A percentile compares a stretch with the other conserved stretches of the same genome.
Conservation (phyloP, 2,797 vertebrate genomes). For the Phalanger gymnotis region DNA sequence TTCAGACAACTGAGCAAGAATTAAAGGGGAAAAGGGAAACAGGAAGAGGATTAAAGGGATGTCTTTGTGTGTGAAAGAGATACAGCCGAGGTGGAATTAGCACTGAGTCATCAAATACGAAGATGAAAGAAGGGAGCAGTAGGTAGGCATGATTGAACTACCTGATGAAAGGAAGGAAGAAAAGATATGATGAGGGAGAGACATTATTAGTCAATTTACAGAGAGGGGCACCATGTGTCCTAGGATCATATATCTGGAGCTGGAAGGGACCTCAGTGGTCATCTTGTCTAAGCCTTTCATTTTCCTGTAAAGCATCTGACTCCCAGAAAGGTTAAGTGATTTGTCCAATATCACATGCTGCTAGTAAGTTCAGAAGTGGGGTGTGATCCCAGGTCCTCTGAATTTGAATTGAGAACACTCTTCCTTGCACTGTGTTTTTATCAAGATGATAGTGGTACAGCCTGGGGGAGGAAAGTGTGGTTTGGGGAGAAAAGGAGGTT, state of each 20-base stretch:
- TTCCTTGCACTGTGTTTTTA: neutral
- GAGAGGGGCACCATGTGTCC: neutral
- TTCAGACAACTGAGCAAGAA: neutral
- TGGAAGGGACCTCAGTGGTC: neutral
- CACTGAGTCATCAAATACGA: neutral
- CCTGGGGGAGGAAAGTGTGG: neutral
- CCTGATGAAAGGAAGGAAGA: neutral
- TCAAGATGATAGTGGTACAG: neutral
- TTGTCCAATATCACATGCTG: neutral
- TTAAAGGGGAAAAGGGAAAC: neutral
- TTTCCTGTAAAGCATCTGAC: neutral
- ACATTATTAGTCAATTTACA: neutral
- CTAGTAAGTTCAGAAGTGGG: neutral
- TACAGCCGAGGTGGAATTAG: neutral
- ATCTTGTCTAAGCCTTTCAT: neutral
- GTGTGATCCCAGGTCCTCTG: neutral
- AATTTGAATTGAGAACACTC: neutral
- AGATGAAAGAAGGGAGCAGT: neutral
- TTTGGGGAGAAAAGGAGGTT: neutral
- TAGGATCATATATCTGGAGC: neutral
- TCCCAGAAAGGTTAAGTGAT: neutral
- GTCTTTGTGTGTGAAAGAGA: neutral
- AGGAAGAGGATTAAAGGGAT: neutral
- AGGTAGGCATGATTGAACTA: neutral
- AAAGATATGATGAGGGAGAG: neutral